These are phyloP conservation scores for Pithys albifrons DNA, from an alignment of 2,113 vertebrate genomes.

Conservation along the genomic window DNA sequence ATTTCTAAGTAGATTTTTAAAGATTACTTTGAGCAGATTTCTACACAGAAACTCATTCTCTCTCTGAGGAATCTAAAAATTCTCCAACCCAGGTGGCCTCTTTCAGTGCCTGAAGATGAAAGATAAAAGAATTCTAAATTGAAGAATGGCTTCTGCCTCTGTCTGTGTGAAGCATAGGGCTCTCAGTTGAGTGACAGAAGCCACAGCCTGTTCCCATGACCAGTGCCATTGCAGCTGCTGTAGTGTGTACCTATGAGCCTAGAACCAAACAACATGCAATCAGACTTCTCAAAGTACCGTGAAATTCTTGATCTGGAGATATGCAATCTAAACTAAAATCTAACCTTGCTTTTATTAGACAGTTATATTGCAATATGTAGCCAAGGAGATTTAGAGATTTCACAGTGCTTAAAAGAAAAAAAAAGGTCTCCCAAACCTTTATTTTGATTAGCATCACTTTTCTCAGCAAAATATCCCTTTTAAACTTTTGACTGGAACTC, in stretches of 20 bases:
- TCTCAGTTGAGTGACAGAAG: background rate
- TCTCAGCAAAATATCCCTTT: background rate
- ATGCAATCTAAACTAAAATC: background rate
- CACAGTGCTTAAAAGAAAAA: background rate
- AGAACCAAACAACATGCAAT: background rate
- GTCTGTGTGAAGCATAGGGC: background rate
- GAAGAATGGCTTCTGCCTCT: background rate
- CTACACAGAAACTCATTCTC: background rate
- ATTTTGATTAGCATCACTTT: background rate
- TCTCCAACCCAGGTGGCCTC: accelerated
- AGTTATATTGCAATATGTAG: background rate
- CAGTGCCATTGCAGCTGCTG: background rate
- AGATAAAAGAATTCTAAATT: background rate
- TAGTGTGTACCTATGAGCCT: background rate
- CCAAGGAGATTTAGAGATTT: background rate
- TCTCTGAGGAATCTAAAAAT: background rate
- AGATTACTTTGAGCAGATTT: background rate
- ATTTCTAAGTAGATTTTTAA: background rate
- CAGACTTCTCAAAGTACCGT: background rate
- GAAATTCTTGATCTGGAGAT: background rate
- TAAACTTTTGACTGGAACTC: background rate
- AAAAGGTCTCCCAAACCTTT: background rate
- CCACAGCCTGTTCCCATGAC: background rate
- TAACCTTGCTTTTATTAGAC: background rate
- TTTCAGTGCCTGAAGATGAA: background rate